A percentile compares a stretch with the other conserved stretches of the same genome.
phyloP scores from a whole-genome alignment of 2,113 vertebrate genomes.

The Merops nubicus region DNA sequence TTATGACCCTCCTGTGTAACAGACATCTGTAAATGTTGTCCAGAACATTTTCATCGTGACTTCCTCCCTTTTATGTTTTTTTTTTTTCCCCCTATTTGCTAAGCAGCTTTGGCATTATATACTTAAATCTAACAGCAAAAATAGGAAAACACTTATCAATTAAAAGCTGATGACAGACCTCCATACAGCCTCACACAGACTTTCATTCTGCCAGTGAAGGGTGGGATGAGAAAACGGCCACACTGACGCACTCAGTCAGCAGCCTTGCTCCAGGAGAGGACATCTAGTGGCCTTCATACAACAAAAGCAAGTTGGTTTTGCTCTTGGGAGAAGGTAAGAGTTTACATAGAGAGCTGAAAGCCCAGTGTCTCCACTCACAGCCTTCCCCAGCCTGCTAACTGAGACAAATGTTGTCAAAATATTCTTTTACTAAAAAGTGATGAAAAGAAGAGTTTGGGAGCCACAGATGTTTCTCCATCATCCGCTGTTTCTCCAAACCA shows the following conservation, averaged over 20 bases:
- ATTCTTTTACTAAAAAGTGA: background rate
- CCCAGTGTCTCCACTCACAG: background rate
- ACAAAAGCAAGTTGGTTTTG: background rate
- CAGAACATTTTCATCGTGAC: background rate
- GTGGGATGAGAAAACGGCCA: background rate
- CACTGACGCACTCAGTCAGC: background rate
- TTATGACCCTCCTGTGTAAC: background rate
- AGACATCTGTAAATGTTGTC: background rate
- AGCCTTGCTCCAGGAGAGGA: background rate
- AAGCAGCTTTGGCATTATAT: background rate
- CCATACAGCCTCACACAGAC: background rate
- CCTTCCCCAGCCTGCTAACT: background rate
- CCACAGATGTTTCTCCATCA: background rate
- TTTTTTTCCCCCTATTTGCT: background rate
- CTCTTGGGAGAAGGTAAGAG: constrained; percentile 18
- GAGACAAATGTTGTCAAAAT: background rate
- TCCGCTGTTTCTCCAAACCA: background rate
- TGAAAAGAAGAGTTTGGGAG: background rate
- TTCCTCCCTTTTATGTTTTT: background rate
- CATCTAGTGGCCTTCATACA: background rate
- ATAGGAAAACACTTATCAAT: background rate
- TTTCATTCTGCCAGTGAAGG: background rate
- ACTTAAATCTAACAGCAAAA: background rate
- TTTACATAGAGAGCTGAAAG: background rate
- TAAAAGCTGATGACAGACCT: background rate